phyloP scores from a whole-genome alignment of 2,797 vertebrate species.

The Nannoperca obscura region DNA sequence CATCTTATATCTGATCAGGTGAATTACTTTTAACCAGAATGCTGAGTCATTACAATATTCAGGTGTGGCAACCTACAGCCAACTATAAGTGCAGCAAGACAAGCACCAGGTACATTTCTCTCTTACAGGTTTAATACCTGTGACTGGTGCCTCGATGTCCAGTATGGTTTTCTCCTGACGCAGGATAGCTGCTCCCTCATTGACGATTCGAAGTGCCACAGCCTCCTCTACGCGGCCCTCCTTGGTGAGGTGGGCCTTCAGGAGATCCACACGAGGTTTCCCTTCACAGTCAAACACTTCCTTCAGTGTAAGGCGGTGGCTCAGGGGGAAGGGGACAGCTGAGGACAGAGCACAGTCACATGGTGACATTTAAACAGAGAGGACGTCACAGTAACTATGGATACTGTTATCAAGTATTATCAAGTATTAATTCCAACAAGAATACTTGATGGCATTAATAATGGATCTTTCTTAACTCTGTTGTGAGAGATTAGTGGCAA shows the following conservation, averaged over 20 bases:
- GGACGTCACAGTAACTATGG: constrained; percentile 25
- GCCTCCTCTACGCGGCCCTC: constrained; percentile 88
- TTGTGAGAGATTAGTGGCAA: constrained; percentile 3
- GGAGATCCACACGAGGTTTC: constrained; percentile 87
- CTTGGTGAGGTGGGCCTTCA: constrained; percentile 89
- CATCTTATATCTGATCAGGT: constrained; percentile 5
- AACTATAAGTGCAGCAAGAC: background rate
- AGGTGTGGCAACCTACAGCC: background rate
- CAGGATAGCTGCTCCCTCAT: constrained; percentile 85
- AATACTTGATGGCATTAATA: too few relatives aligned
- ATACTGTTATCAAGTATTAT: background rate
- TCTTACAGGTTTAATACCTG: constrained; percentile 73
- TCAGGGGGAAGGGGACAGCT: constrained; percentile 89
- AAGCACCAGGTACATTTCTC: background rate
- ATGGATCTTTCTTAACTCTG: too few relatives aligned
- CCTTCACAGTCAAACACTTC: constrained; percentile 89
- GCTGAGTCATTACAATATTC: background rate
- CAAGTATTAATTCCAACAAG: too few relatives aligned
- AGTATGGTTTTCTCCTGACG: constrained; percentile 89
- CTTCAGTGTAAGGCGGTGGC: constrained; percentile 89
- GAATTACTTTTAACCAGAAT: background rate
- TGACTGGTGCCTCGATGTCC: constrained; percentile 89
- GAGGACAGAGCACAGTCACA: constrained; percentile 59
- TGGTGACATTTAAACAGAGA: constrained; percentile 34
- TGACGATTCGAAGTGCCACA: constrained; percentile 85